Conservation (phyloP, 2,113 vertebrate genomes). For the Trichomycterus rosablanca region DNA sequence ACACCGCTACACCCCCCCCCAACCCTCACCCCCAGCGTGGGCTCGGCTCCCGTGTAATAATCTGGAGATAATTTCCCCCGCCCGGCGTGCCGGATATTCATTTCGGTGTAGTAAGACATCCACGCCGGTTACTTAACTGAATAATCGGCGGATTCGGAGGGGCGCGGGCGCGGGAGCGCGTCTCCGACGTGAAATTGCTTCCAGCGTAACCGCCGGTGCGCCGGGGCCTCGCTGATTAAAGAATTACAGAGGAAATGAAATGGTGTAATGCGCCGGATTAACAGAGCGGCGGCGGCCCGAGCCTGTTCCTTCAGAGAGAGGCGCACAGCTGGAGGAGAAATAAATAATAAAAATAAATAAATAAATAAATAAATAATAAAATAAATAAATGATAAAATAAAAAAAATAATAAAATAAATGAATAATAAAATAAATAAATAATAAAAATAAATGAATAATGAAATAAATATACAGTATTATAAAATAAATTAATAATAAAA, state of each 20-base stretch:
- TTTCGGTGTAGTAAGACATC: constrained; percentile 23
- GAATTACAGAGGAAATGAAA: constrained; percentile 60
- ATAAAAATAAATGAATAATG: too few species aligned
- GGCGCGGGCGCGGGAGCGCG: constrained; percentile 22
- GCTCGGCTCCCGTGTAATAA: too few species aligned
- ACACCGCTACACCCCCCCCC: too few species aligned
- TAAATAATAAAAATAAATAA: constrained; percentile 25
- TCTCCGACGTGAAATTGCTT: constrained; percentile 40
- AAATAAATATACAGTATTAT: too few species aligned
- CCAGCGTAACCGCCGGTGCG: constrained; percentile 34
- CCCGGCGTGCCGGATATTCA: constrained; percentile 32
- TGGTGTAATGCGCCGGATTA: constrained; percentile 52
- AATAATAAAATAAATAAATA: too few species aligned
- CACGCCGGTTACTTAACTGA: constrained; percentile 34
- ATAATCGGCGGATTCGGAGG: constrained; percentile 16
- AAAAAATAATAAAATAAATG: too few species aligned
- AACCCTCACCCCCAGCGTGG: too few species aligned
- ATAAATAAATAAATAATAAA: constrained; percentile 26
- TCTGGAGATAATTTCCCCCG: too few species aligned
- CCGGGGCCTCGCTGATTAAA: constrained; percentile 46
- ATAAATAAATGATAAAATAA: too few species aligned
- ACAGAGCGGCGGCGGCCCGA: constrained; percentile 41
- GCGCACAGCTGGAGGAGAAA: too few species aligned
- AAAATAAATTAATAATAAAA: too few species aligned
- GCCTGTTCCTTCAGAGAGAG: constrained; percentile 36